These are phyloP conservation scores for Catamblyrhynchus diadema DNA, from an alignment of 2,797 vertebrate genomes.

Conservation along the genomic window DNA sequence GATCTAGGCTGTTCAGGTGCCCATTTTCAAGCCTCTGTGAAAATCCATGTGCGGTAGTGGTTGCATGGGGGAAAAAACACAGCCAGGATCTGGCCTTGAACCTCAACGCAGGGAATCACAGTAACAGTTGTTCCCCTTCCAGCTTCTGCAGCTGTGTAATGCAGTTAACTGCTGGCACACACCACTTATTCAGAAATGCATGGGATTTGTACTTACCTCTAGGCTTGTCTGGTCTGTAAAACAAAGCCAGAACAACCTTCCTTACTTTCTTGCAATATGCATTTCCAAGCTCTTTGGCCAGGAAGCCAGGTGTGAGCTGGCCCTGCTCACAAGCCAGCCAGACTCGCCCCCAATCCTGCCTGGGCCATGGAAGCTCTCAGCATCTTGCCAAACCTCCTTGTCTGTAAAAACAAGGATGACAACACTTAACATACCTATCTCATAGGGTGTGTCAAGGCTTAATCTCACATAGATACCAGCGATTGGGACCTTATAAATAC, in stretches of 20 bases:
- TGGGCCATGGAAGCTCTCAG: neutral
- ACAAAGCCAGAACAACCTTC: neutral
- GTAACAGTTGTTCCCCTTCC: neutral
- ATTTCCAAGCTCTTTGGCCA: neutral
- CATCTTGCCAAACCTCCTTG: conserved; percentile 39
- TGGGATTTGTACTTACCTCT: neutral
- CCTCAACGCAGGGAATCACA: neutral
- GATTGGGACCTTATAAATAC: conserved; percentile 55
- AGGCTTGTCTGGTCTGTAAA: neutral
- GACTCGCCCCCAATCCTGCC: neutral
- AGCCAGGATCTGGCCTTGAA: neutral
- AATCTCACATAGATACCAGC: conserved; percentile 49
- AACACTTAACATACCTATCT: conserved; percentile 64
- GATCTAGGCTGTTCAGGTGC: neutral
- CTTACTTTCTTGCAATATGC: neutral
- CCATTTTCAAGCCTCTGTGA: neutral
- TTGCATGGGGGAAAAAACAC: neutral
- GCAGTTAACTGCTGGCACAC: neutral
- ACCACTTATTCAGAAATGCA: neutral
- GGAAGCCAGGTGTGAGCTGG: neutral
- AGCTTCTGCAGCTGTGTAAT: neutral
- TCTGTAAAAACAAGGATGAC: conserved; percentile 53
- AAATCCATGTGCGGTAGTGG: neutral
- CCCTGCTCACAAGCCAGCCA: neutral
- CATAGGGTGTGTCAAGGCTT: conserved; percentile 41